Base-by-base conservation (phyloP, 2,113 vertebrate species). In the Epinephelus fuscoguttatus region DNA sequence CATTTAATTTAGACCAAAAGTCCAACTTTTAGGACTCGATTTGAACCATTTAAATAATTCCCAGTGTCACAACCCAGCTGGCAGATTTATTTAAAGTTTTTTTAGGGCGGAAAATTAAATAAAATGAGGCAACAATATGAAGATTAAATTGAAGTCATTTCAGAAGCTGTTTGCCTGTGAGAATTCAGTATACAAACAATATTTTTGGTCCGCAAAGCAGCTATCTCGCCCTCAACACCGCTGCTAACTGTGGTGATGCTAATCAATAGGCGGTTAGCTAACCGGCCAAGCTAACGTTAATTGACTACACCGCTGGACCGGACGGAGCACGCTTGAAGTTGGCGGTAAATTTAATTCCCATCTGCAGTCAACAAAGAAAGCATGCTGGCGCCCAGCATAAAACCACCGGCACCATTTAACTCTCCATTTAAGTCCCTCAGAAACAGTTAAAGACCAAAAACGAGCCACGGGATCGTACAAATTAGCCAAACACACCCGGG, bases 341-440 rank as follows among this genome's bases (percentile, higher is more conserved):
- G 77, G 87, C 92, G 90, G 57, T 85, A 84, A 85, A 91, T 82
- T 78, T 67, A 73, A 88, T 69, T 79, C 8, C 8, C 14, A 10
- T 15, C 49, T 2, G 6, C 17, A 25, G 27, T 64, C 68, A 80
- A 82, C 70, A 89, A 84, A 82, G 69, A 15, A 42, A 7, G 2
- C 78, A 55, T 8, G 71, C 30, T 52, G 30, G n/a, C 21, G 5
- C 42, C 21, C 23, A 25, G 15, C 8, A 60, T 17, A 23, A 49
- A 45, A 42, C 49, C 52, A 53, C 57, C 17, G 49, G 11, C 0
- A 8, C 21, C 4, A 19, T 11, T 17, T 37, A 1, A 30, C 15
- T 42, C 11, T 23, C 25, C 10, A 3, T 13, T 10, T 11, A 0
- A 27, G 18, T 2, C 18, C 1, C 70, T 4, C 17, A 0, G 1